A percentile compares a stretch with the other conserved stretches of the same genome.
These are phyloP conservation scores for Plectropomus leopardus DNA, from an alignment of 2,113 vertebrate genomes.

Conservation along the genomic window DNA sequence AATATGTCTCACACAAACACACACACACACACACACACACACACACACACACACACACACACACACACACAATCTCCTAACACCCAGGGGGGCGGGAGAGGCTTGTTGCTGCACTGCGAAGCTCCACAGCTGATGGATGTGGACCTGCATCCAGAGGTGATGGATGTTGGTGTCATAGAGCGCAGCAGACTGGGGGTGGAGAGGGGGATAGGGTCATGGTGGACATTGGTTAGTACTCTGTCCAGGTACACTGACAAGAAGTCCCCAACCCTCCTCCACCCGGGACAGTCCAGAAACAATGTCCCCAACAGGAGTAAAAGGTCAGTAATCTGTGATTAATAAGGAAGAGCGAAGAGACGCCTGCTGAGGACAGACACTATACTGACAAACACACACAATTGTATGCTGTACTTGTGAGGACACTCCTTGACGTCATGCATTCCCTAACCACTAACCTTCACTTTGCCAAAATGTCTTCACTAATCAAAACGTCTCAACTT, in stretches of 20 bases:
- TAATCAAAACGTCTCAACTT: background rate
- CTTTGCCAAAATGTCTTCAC: background rate
- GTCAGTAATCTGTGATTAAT: slow-evolving; percentile 57
- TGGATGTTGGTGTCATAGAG: slow-evolving; percentile 52
- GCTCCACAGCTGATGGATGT: slow-evolving; percentile 51
- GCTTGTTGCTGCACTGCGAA: background rate
- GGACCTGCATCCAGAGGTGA: slow-evolving; percentile 55
- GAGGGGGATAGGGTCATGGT: slow-evolving; percentile 26
- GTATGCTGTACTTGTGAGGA: background rate
- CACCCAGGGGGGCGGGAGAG: slow-evolving; percentile 12
- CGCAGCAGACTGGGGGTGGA: background rate
- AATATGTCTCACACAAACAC: slow-evolving; percentile 32
- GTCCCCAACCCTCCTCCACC: background rate
- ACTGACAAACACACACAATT: slow-evolving; percentile 1
- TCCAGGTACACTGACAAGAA: slow-evolving; percentile 30
- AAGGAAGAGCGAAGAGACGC: slow-evolving; percentile 5
- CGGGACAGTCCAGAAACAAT: slow-evolving; percentile 1
- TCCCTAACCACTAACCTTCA: background rate
- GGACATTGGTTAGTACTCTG: slow-evolving; percentile 25
- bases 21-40: background rate
- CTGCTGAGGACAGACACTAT: background rate
- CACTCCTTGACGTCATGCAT: background rate
- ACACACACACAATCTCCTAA: background rate
- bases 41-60: background rate
- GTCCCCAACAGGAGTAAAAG: slow-evolving; percentile 20